phyloP scores from a whole-genome alignment of 2,888 invertebrate species.

The Therioaphis trifolii region DNA sequence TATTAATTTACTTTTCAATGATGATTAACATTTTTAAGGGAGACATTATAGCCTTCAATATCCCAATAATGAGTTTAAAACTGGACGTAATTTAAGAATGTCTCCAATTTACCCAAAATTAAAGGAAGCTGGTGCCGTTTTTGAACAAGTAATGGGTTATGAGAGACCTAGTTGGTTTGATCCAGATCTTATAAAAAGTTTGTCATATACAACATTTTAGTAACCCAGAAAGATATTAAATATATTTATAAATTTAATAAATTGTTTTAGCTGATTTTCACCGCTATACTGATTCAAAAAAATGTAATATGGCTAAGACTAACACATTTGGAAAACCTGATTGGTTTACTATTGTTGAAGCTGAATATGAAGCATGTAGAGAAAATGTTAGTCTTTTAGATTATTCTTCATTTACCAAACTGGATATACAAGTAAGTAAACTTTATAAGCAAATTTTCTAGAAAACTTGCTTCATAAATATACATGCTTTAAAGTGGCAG shows the following conservation, averaged over 20 bases:
- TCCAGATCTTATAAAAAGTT: constrained; percentile 66
- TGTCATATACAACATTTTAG: constrained; percentile 1
- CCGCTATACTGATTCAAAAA: background rate
- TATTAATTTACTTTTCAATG: constrained; percentile 25
- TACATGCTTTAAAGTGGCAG: too few species aligned
- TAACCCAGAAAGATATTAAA: too few species aligned
- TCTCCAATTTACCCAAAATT: constrained; percentile 95
- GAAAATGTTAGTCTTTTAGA: constrained; percentile 93
- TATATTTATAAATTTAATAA: background rate
- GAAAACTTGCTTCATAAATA: too few species aligned
- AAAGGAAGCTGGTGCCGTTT: constrained; percentile 90
- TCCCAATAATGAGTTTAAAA: constrained; percentile 87
- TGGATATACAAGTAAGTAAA: constrained; percentile 84
- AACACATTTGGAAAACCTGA: constrained; percentile 90
- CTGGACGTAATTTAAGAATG: constrained; percentile 89
- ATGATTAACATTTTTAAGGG: constrained; percentile 70
- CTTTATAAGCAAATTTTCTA: background rate
- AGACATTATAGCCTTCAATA: constrained; percentile 85
- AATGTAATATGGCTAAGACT: constrained; percentile 70
- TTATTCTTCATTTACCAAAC: constrained; percentile 97
- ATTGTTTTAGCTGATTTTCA: constrained; percentile 24
- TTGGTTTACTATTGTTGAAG: constrained; percentile 88
- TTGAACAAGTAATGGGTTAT: constrained; percentile 98
- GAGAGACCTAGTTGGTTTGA: constrained; percentile 95
- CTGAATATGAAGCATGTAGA: constrained; percentile 92